Base-by-base conservation (phyloP, 2,797 vertebrate genomes). In the Epinephelus awoara region DNA sequence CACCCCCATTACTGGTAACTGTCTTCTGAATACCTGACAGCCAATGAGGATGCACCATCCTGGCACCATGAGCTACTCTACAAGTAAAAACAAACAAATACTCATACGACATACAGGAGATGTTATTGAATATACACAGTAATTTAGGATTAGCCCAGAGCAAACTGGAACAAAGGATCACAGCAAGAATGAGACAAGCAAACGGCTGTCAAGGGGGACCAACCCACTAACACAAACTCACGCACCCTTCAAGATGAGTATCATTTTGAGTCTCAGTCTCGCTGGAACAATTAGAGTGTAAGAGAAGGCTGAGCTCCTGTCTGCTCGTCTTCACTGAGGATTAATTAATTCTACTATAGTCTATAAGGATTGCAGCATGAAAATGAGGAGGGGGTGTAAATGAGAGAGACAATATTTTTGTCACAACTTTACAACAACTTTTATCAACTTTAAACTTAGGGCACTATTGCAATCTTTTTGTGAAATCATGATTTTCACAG, bases 261-360 rank as follows among this genome's bases (percentile, higher is more conserved):
- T 93, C 75, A 84, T 76, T 90, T 84, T 85, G 80, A 89, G 73
- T 83, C 80, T 85, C 65, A 74, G 89, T 92, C 93, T 93, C 93
- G 46, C 74, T 77, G 87, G 92, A 91, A 92, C 90, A 93, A 93
- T 93, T 92, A 93, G 71, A 73, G 80, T 79, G 73, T 84, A 86
- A 88, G 78, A 75, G 74, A 86, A 89, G 84, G 82, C 86, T 90
- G 89, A 88, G 88, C 77, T 88, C 54, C 88, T 87, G 91, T 91
- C 89, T 90, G 79, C 73, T 72, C 68, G 68, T 87, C 85, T 86
- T 85, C 80, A 83, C 82, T 57, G 66, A 87, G 75, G 84, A 88
- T 86, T 93, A 86, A 91, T 93, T 91, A 90, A 89, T 86, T 87
- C 78, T 46, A 29, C 72, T 70, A 42, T 18, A 72, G 82, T 72